Evolutionary conservation across 2,113 vertebrate genomes (phyloP).

Genomic region (Thymallus thymallus): DNA sequence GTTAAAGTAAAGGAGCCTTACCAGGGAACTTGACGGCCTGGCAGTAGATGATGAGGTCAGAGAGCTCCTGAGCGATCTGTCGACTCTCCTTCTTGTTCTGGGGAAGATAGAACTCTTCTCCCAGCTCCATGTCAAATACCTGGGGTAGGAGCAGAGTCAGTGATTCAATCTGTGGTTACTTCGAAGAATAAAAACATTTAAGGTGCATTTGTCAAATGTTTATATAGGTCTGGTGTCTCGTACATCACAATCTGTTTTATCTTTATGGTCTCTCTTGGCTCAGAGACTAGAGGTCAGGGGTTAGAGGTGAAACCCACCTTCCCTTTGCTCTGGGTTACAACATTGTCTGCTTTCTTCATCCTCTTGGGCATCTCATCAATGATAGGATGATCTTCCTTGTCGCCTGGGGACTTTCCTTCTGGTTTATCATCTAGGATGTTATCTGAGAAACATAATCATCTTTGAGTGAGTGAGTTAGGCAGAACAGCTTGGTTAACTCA

Average conservation of each 20-base stretch:
- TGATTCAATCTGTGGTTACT: neutral
- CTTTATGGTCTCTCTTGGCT: neutral
- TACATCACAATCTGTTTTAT: too few relatives aligned
- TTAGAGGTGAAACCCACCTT: constrained; percentile 76
- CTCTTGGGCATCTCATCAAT: constrained; percentile 90
- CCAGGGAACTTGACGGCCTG: constrained; percentile 98
- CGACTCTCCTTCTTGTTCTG: constrained; percentile 99
- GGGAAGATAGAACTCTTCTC: constrained; percentile 95
- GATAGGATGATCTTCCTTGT: constrained; percentile 88
- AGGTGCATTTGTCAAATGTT: neutral
- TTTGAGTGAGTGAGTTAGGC: neutral
- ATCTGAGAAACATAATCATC: constrained; percentile 71
- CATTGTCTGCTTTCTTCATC: constrained; percentile 87
- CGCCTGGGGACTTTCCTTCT: constrained; percentile 84
- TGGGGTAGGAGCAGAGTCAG: constrained; percentile 45
- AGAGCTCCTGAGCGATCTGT: constrained; percentile 96
- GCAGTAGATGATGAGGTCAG: constrained; percentile 97
- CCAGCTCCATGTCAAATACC: constrained; percentile 97
- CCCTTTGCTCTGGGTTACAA: constrained; percentile 83
- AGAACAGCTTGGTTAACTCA: constrained; percentile 24
- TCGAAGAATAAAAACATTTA: neutral
- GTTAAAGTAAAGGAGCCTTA: constrained; percentile 53
- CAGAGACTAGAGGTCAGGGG: neutral
- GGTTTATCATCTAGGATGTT: constrained; percentile 96
- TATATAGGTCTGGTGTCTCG: neutral